A percentile compares a stretch with the other conserved stretches of the same genome.
phyloP scores from a whole-genome alignment of 2,888 invertebrate species.

The Drosophila gaucha region DNA sequence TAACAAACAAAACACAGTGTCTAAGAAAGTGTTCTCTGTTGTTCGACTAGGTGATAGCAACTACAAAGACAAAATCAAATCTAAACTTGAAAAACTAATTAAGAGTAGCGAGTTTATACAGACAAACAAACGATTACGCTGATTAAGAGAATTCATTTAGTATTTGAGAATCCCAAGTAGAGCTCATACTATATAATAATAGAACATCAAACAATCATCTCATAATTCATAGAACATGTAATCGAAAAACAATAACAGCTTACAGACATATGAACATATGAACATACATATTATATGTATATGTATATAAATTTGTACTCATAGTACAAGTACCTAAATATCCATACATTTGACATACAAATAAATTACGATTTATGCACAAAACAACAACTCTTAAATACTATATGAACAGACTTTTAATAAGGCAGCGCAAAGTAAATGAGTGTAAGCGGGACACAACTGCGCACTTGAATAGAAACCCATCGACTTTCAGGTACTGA shows the following conservation, averaged over 20 bases:
- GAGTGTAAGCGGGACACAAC: slow-evolving; percentile 6
- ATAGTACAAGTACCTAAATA: slow-evolving; percentile 26
- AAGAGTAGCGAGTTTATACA: not conserved
- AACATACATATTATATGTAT: slow-evolving; percentile 9
- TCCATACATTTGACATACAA: slow-evolving; percentile 16
- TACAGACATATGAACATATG: not conserved
- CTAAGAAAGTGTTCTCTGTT: not conserved
- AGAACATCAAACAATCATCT: slow-evolving; percentile 11
- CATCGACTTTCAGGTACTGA: slow-evolving; percentile 11
- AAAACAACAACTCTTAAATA: slow-evolving; percentile 26
- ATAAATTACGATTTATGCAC: slow-evolving; percentile 6
- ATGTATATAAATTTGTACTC: not conserved
- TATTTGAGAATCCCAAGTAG: too few species aligned
- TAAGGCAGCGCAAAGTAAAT: slow-evolving; percentile 20
- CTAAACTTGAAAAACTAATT: not conserved
- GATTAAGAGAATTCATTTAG: too few species aligned
- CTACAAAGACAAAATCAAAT: not conserved
- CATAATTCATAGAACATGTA: slow-evolving; percentile 44
- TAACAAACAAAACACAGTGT: slow-evolving; percentile 10
- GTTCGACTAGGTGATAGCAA: not conserved
- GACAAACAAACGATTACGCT: not conserved
- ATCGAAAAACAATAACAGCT: slow-evolving; percentile 23
- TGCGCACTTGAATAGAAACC: slow-evolving; percentile 9
- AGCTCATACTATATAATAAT: too few species aligned
- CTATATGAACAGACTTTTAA: slow-evolving; percentile 41